Conservation (phyloP, 2,888 invertebrate genomes). For the Drosophila merina region DNA sequence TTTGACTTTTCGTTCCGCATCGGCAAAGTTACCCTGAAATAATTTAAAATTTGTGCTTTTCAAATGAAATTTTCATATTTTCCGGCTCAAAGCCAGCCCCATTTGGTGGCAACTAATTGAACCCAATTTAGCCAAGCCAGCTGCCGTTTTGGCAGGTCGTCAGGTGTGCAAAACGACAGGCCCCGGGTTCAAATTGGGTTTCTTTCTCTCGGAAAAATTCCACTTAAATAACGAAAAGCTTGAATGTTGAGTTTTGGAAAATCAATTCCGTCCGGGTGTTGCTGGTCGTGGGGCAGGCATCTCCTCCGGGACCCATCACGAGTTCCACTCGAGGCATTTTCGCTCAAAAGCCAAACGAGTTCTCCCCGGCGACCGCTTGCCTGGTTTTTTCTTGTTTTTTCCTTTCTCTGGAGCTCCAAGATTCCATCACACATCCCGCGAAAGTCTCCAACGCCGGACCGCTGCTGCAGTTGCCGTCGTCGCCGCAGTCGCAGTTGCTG, state of each 20-base stretch:
- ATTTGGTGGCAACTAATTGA: conserved; percentile 33
- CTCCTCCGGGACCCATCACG: conserved; percentile 8
- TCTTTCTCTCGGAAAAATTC: conserved; percentile 18
- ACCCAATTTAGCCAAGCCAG: conserved; percentile 24
- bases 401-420: conserved; percentile 33
- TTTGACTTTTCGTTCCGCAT: conserved; percentile 9
- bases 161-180: conserved; percentile 65
- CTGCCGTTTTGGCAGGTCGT: conserved; percentile 42
- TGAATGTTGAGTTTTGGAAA: conserved; percentile 42
- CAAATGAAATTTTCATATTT: conserved; percentile 6
- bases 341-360: conserved; percentile 53
- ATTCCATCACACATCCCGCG: conserved; percentile 59
- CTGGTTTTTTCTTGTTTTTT: conserved; percentile 10
- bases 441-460: conserved; percentile 71
- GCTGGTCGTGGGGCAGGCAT: conserved; percentile 1
- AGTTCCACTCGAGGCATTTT: conserved; percentile 58
- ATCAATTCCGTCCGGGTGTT: conserved; percentile 49
- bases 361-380: conserved; percentile 30
- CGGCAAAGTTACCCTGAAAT: neutral
- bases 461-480: conserved; percentile 40
- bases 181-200: conserved; percentile 38
- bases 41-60: conserved; percentile 19
- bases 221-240: conserved; percentile 55
- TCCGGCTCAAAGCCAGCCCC: conserved; percentile 3
- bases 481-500: conserved; percentile 31